Conservation (phyloP, 2,797 vertebrate genomes). For the Notolabrus celidotus region DNA sequence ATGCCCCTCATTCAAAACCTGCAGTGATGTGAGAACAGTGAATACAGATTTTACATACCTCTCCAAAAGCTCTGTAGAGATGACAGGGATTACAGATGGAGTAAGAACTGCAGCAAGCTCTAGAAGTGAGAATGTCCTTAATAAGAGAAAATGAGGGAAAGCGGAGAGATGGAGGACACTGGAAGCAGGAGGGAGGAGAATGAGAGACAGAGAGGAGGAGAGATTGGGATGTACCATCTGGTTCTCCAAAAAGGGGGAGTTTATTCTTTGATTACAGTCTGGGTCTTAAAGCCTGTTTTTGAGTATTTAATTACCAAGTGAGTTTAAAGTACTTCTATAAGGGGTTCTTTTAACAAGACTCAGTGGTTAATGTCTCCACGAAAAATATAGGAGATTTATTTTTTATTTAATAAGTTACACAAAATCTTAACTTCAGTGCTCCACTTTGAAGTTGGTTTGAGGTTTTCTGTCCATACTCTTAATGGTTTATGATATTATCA, state of each 20-base stretch:
- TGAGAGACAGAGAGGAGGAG: constrained; percentile 66
- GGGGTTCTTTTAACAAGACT: background rate
- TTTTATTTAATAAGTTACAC: too few species aligned
- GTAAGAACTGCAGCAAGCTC: constrained; percentile 34
- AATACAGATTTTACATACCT: constrained; percentile 71
- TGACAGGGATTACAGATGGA: constrained; percentile 29
- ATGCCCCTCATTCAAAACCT: constrained; percentile 31
- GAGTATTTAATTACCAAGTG: background rate
- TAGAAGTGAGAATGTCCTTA: constrained; percentile 75
- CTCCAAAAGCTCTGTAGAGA: constrained; percentile 46
- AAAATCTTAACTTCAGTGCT: too few species aligned
- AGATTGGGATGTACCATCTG: constrained; percentile 83
- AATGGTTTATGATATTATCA: too few species aligned
- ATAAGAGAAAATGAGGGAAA: constrained; percentile 74
- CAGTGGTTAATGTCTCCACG: background rate
- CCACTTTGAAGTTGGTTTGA: too few species aligned
- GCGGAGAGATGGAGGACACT: constrained; percentile 85
- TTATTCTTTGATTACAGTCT: constrained; percentile 11
- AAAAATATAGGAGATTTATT: background rate
- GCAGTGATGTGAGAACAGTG: constrained; percentile 26
- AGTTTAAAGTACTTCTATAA: background rate
- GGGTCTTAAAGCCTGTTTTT: background rate
- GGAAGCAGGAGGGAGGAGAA: constrained; percentile 77
- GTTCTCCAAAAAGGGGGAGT: constrained; percentile 52
- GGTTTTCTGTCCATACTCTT: too few species aligned